phyloP scores from a whole-genome alignment of 2,113 vertebrate species.

The Bujurquina vittata region DNA sequence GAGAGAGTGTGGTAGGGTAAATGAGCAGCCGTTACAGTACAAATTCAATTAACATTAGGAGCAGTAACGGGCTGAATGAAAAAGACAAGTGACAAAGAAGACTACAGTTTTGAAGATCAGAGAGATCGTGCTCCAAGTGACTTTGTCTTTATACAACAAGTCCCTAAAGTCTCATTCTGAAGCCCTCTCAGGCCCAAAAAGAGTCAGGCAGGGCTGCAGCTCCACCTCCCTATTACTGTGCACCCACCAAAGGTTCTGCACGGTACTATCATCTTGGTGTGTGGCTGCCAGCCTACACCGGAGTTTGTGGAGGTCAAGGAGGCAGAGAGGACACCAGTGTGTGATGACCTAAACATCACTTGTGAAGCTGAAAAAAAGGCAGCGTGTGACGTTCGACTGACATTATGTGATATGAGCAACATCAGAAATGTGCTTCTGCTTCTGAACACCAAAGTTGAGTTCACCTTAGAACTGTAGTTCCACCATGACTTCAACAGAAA shows the following conservation, averaged over 20 bases:
- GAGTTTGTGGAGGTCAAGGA: slow-evolving; percentile 5
- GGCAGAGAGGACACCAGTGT: neutral
- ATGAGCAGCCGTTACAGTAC: neutral
- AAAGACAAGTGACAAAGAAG: neutral
- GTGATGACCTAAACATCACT: neutral
- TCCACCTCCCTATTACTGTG: neutral
- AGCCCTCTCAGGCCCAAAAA: slow-evolving; percentile 14
- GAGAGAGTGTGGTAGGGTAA: neutral
- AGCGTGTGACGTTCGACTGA: neutral
- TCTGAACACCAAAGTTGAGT: neutral
- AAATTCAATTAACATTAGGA: slow-evolving; percentile 16
- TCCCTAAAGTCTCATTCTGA: slow-evolving; percentile 23
- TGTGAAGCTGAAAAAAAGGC: neutral
- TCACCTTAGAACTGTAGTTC: slow-evolving; percentile 11
- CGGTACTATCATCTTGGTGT: neutral
- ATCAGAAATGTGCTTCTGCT: neutral
- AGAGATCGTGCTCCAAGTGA: slow-evolving; percentile 11
- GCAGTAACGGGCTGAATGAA: neutral
- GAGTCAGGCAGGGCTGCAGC: neutral
- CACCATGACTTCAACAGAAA: neutral
- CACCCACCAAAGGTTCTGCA: neutral
- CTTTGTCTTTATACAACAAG: slow-evolving; percentile 34
- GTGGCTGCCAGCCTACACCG: neutral
- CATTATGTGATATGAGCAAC: slow-evolving; percentile 8
- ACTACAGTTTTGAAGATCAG: slow-evolving; percentile 1